Evolutionary conservation across 2,888 invertebrate genomes (phyloP), one percentile per base, ranked within the genome.

Genomic region (Scaptodrosophila latifasciaeformis): DNA sequence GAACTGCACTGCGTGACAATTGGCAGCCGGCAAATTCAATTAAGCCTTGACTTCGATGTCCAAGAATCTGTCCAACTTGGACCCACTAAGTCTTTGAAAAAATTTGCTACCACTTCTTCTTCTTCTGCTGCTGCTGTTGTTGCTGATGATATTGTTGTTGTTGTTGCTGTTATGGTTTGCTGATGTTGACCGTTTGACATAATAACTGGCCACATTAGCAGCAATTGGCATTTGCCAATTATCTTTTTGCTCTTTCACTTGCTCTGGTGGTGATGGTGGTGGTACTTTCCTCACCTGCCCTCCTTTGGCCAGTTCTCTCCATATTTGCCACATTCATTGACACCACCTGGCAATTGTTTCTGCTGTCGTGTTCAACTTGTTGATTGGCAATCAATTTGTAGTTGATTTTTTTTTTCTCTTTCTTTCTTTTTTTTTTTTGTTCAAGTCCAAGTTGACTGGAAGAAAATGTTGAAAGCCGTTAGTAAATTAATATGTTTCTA

Each of bases 381-480:
- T 77, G 80, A 76, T 76, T 76, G 75, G 68, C 80, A 76, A 76
- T 75, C 75, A 75, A 75, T 75, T 75, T 75, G 75, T 75, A 77
- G 80, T 60, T 74, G 63, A 66, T 80, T 75, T 75, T 77, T 76
- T 15, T 18, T 37, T 37, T 37, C 74, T 76, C 77, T 74, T 60
- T 60, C 54, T 58, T 49, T 53, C 56, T 55, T 47, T 42, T 44
- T 24, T 34, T 40, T 30, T 30, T 52, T 35, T 42, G n/a, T 40
- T 19, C n/a, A n/a, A n/a, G n/a, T n/a, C n/a, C n/a, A n/a, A n/a
- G n/a, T n/a, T n/a, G n/a, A n/a, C n/a, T n/a, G n/a, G n/a, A n/a
- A n/a, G n/a, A n/a, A n/a, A n/a, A n/a, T n/a, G n/a, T n/a, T n/a
- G n/a, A n/a, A n/a, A n/a, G n/a, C n/a, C n/a, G n/a, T n/a, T n/a